Conservation (phyloP, 1,140 invertebrate genomes). For the Pseudachorutes palmiensis region DNA sequence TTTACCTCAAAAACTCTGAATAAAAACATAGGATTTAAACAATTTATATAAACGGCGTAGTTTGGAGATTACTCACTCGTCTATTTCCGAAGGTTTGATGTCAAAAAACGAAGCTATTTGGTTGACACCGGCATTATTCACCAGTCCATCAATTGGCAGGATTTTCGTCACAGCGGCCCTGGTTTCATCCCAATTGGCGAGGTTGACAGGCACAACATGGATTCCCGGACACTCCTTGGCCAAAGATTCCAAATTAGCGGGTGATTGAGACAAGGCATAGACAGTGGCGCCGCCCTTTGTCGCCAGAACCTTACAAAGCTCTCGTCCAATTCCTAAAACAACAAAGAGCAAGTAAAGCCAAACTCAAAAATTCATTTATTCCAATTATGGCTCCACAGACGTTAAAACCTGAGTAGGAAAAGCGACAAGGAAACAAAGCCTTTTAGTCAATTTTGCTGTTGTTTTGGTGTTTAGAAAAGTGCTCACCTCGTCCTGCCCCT, state of each 20-base stretch:
- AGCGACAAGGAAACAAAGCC: too few relatives aligned
- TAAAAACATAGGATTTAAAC: conserved; percentile 37
- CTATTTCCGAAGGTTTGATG: conserved; percentile 57
- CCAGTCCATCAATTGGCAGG: conserved; percentile 60
- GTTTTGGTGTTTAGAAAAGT: too few relatives aligned
- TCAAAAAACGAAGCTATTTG: conserved; percentile 55
- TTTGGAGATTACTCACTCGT: conserved; percentile 53
- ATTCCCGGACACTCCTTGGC: conserved; percentile 53
- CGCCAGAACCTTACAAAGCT: conserved; percentile 56
- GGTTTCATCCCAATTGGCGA: conserved; percentile 67
- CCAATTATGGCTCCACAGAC: too few relatives aligned
- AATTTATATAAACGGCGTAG: background rate
- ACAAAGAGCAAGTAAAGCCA: too few relatives aligned
- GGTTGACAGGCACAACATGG: conserved; percentile 57
- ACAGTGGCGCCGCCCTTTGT: conserved; percentile 56
- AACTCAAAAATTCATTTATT: too few relatives aligned
- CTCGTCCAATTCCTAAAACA: conserved; percentile 63
- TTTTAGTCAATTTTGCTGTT: too few relatives aligned
- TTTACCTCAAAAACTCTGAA: conserved; percentile 68
- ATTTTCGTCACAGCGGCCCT: conserved; percentile 50
- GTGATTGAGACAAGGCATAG: conserved; percentile 53
- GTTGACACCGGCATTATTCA: conserved; percentile 72
- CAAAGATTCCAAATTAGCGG: conserved; percentile 57
- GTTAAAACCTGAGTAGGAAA: too few relatives aligned
- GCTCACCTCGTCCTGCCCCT: conserved; percentile 66